These are phyloP conservation scores for Drosophila paucipuncta DNA, from an alignment of 2,888 invertebrate genomes.

Conservation along the genomic window DNA sequence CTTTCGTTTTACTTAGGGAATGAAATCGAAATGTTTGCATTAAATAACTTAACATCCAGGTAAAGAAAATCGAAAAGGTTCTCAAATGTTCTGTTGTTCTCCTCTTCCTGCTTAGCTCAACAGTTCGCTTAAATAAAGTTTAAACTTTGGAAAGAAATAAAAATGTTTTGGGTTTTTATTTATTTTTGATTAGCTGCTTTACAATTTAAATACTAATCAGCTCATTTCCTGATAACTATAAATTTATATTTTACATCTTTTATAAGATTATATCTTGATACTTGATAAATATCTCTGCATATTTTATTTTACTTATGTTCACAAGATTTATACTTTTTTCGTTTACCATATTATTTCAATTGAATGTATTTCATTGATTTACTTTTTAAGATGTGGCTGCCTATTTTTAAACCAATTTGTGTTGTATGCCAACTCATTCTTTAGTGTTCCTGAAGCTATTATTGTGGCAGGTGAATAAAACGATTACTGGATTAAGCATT, in stretches of 20 bases:
- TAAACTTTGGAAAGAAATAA: not conserved
- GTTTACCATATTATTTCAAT: not conserved
- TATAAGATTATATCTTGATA: not conserved
- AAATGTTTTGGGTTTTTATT: not conserved
- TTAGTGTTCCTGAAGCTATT: not conserved
- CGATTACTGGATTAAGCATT: not conserved
- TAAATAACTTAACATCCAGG: slow-evolving; percentile 21
- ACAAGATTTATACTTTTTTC: not conserved
- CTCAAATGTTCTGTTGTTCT: not conserved
- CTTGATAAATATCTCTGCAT: not conserved
- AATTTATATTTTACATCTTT: not conserved
- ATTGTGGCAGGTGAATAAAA: not conserved
- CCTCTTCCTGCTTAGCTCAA: not conserved
- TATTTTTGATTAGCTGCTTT: not conserved
- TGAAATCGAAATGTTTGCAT: slow-evolving; percentile 31
- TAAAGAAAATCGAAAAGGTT: not conserved
- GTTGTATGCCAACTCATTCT: not conserved
- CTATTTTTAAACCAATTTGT: not conserved
- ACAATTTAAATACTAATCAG: not conserved
- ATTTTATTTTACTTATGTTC: not conserved
- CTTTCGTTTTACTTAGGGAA: slow-evolving; percentile 12
- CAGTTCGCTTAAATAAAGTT: not conserved
- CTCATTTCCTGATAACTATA: not conserved
- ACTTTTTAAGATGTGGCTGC: not conserved
- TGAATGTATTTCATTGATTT: not conserved